These are phyloP conservation scores for Paguma larvata DNA, from an alignment of 2,797 vertebrate species.

Conservation along the genomic window DNA sequence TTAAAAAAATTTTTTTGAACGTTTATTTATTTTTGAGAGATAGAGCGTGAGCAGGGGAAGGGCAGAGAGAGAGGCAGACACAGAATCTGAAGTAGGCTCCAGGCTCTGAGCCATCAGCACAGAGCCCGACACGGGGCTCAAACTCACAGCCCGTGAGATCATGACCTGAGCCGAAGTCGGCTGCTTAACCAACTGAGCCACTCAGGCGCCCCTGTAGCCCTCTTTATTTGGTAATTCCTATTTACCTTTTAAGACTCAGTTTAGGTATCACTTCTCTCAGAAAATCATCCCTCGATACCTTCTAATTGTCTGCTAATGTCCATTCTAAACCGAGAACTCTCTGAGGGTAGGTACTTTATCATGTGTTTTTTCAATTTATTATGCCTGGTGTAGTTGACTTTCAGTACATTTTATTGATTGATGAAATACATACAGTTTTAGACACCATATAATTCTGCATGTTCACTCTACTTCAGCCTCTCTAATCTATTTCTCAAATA, in stretches of 20 bases:
- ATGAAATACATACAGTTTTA: neutral
- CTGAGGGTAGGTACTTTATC: neutral
- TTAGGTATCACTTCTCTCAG: neutral
- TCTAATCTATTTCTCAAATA: neutral
- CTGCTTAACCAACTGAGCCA: too few relatives aligned
- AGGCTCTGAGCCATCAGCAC: too few relatives aligned
- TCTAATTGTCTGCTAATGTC: constrained; percentile 5
- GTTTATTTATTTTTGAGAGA: too few relatives aligned
- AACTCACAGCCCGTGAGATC: too few relatives aligned
- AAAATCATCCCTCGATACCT: constrained; percentile 6
- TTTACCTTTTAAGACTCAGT: constrained; percentile 11
- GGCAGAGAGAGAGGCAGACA: too few relatives aligned
- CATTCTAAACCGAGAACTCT: constrained; percentile 26
- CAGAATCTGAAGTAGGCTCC: too few relatives aligned
- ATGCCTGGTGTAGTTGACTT: neutral
- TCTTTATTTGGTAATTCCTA: neutral
- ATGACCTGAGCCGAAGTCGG: too few relatives aligned
- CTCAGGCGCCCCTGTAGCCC: neutral
- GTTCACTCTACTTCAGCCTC: neutral
- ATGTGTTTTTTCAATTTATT: neutral
- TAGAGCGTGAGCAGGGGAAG: too few relatives aligned
- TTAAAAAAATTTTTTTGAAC: too few relatives aligned
- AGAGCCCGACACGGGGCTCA: too few relatives aligned
- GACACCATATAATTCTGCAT: neutral
- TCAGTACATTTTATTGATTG: constrained; percentile 30